Percentiles rank a stretch among this genome's conserved stretches.
These are phyloP conservation scores for Frankliniella intonsa DNA, from an alignment of 2,888 invertebrate species.

Conservation along the genomic window DNA sequence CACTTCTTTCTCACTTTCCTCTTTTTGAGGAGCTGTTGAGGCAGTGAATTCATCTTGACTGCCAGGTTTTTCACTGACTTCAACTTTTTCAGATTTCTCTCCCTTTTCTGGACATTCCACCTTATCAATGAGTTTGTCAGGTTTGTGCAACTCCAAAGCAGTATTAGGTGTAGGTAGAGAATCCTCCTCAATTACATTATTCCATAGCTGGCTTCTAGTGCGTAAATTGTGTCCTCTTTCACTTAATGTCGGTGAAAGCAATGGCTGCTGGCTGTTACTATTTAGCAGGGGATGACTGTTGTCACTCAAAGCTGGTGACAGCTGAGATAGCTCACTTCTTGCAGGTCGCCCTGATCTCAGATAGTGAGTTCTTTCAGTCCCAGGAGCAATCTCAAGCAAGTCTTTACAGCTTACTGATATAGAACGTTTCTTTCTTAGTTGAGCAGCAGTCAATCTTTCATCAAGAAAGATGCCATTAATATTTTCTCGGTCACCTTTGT, in stretches of 20 bases:
- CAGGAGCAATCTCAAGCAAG: background rate
- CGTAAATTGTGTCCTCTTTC: conserved; percentile 46
- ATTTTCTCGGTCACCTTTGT: conserved; percentile 17
- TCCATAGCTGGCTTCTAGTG: conserved; percentile 44
- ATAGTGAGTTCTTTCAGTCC: background rate
- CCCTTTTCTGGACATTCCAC: background rate
- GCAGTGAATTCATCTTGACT: background rate
- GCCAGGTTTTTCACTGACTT: background rate
- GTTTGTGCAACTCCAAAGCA: background rate
- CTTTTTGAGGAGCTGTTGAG: background rate
- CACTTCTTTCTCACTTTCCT: background rate
- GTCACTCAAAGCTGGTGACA: conserved; percentile 36
- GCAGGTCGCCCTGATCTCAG: background rate
- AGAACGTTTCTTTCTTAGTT: background rate
- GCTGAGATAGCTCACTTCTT: conserved; percentile 34
- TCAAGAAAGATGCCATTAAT: conserved; percentile 30
- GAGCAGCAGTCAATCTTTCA: background rate
- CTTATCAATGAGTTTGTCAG: background rate
- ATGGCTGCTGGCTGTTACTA: conserved; percentile 29
- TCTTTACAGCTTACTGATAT: conserved; percentile 9
- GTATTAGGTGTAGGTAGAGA: background rate
- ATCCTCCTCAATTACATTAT: background rate
- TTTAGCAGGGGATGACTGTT: conserved; percentile 7
- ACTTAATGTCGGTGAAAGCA: conserved; percentile 42
- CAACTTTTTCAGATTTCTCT: background rate